phyloP scores from a whole-genome alignment of 2,113 vertebrate genomes.

The Vulpes vulpes region DNA sequence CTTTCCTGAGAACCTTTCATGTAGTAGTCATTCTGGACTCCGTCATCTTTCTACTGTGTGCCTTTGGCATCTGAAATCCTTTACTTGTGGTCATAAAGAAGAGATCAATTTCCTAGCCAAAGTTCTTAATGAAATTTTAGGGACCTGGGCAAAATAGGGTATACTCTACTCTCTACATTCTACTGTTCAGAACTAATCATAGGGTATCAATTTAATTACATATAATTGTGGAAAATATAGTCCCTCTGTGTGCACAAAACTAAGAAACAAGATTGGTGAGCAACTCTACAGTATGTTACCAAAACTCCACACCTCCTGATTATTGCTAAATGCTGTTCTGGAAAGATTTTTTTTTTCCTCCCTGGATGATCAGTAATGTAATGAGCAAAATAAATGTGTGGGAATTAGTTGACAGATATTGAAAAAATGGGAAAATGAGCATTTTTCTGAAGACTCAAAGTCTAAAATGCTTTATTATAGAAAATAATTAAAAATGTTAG shows the following conservation, averaged over 20 bases:
- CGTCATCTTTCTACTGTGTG: background rate
- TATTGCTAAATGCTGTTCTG: background rate
- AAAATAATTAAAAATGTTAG: background rate
- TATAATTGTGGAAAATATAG: background rate
- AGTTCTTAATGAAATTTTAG: background rate
- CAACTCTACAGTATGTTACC: background rate
- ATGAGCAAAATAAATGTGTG: background rate
- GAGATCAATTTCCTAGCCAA: background rate
- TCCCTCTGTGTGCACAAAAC: fast-evolving
- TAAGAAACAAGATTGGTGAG: background rate
- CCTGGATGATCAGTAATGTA: background rate
- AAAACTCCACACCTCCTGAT: background rate
- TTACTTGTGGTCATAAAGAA: background rate
- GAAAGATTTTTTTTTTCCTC: background rate
- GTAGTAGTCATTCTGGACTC: background rate
- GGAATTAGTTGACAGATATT: background rate
- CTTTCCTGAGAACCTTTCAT: background rate
- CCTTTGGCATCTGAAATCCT: background rate
- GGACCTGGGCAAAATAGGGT: background rate
- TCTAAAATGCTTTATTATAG: background rate
- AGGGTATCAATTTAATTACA: background rate
- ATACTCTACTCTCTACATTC: background rate
- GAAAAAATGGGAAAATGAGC: background rate
- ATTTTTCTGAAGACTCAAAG: background rate
- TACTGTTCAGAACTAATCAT: background rate